Percentiles rank a stretch among this genome's conserved stretches.
These are phyloP conservation scores for Platysternon megacephalum DNA, from an alignment of 2,113 vertebrate species.

Conservation along the genomic window DNA sequence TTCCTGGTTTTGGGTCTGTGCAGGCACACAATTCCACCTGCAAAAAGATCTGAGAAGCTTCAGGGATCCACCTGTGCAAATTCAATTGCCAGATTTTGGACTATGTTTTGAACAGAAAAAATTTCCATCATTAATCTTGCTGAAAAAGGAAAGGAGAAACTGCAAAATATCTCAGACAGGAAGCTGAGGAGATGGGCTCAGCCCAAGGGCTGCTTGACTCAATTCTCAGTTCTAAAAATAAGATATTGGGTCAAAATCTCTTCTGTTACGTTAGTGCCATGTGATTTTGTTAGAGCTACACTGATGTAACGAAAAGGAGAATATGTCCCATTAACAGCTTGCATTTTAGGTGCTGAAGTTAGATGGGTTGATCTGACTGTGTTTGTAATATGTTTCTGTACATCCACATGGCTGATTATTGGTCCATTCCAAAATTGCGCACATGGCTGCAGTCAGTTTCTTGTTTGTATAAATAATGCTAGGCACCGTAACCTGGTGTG, in stretches of 20 bases:
- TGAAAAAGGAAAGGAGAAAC: neutral
- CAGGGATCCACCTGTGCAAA: neutral
- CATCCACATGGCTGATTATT: neutral
- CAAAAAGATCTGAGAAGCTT: neutral
- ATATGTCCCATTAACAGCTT: neutral
- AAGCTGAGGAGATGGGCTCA: neutral
- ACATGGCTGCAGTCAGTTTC: neutral
- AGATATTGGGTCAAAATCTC: neutral
- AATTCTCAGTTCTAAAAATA: neutral
- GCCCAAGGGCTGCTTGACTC: neutral
- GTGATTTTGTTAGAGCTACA: neutral
- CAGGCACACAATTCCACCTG: neutral
- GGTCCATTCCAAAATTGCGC: neutral
- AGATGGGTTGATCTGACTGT: neutral
- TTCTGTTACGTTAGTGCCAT: neutral
- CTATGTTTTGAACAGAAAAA: neutral
- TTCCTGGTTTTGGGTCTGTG: neutral
- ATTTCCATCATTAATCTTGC: neutral
- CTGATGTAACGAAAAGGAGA: neutral
- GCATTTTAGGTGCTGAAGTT: neutral
- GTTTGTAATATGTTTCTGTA: neutral
- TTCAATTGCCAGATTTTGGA: neutral
- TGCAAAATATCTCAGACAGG: neutral
- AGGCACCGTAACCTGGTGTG: fast-evolving
- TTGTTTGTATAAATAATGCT: neutral